A percentile compares a stretch with the other conserved stretches of the same genome.
Conservation (phyloP, 1,140 invertebrate genomes). For the Contarinia nasturtii region DNA sequence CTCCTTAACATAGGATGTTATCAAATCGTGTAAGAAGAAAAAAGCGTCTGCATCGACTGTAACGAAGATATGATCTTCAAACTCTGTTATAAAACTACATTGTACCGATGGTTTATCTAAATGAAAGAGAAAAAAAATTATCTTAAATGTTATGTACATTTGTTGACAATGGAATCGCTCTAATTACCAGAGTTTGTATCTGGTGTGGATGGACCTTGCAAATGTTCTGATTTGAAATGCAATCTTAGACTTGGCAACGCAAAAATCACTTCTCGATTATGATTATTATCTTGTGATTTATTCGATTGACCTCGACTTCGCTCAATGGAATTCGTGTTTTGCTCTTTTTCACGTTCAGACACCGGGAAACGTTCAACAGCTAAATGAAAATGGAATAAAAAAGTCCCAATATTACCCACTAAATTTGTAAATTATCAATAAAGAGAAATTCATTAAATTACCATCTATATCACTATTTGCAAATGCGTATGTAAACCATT, state of each 20-base stretch:
- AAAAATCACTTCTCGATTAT: slow-evolving; percentile 89
- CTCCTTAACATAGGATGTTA: slow-evolving; percentile 86
- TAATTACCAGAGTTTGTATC: slow-evolving; percentile 25
- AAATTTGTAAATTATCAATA: slow-evolving; percentile 4
- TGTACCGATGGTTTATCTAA: slow-evolving; percentile 77
- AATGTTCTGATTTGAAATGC: slow-evolving; percentile 83
- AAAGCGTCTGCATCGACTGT: slow-evolving; percentile 95
- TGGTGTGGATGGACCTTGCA: slow-evolving; percentile 52
- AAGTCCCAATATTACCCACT: slow-evolving; percentile 1
- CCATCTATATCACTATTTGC: slow-evolving; percentile 83
- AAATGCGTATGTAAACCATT: slow-evolving; percentile 96
- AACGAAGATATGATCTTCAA: slow-evolving; percentile 95
- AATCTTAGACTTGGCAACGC: slow-evolving; percentile 80
- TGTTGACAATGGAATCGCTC: neutral
- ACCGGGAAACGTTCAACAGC: slow-evolving; percentile 80
- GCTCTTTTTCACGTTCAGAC: slow-evolving; percentile 44
- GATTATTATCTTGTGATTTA: slow-evolving; percentile 62
- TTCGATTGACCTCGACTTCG: slow-evolving; percentile 16
- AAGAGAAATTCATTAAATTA: slow-evolving; percentile 23
- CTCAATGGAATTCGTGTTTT: slow-evolving; percentile 29
- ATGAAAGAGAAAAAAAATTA: slow-evolving; percentile 16
- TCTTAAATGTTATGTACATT: neutral
- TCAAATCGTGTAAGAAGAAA: slow-evolving; percentile 92
- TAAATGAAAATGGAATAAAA: slow-evolving; percentile 20
- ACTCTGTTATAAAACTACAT: slow-evolving; percentile 94